Conservation (phyloP, 2,888 invertebrate genomes). For the Philhelius pedissequus region DNA sequence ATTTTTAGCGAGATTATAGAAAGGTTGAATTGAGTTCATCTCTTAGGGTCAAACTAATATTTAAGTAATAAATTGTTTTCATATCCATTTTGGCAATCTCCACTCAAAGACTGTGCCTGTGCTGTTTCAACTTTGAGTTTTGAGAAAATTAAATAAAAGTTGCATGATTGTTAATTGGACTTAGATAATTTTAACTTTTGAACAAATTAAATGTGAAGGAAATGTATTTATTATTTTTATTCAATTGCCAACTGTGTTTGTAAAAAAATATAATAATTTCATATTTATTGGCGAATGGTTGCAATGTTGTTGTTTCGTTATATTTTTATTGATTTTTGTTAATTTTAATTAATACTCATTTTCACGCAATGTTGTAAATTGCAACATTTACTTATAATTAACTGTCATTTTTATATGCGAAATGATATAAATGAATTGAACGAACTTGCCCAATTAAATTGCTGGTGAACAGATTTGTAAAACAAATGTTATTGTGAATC, state of each 20-base stretch:
- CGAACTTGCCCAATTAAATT: too few relatives aligned
- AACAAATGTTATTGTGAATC: too few relatives aligned
- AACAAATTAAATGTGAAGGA: not conserved
- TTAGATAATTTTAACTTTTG: constrained; percentile 20
- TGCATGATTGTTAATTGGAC: constrained; percentile 8
- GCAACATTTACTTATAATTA: too few relatives aligned
- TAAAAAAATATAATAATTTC: not conserved
- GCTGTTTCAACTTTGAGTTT: not conserved
- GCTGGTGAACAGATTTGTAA: too few relatives aligned
- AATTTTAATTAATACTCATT: too few relatives aligned
- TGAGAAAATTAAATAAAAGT: constrained; percentile 17
- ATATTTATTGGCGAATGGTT: not conserved
- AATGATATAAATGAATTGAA: too few relatives aligned
- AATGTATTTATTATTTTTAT: not conserved
- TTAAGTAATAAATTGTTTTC: constrained; percentile 37
- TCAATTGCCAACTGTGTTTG: not conserved
- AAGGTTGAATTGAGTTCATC: constrained; percentile 52
- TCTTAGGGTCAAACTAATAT: constrained; percentile 35
- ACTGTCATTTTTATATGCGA: too few relatives aligned
- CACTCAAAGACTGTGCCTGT: not conserved
- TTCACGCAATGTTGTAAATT: not conserved
- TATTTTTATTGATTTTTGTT: not conserved
- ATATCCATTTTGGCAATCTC: constrained; percentile 8
- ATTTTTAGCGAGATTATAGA: constrained; percentile 32
- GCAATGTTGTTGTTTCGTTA: not conserved